Evolutionary conservation across 2,797 vertebrate genomes (phyloP).

Genomic region (Brotula barbata): DNA sequence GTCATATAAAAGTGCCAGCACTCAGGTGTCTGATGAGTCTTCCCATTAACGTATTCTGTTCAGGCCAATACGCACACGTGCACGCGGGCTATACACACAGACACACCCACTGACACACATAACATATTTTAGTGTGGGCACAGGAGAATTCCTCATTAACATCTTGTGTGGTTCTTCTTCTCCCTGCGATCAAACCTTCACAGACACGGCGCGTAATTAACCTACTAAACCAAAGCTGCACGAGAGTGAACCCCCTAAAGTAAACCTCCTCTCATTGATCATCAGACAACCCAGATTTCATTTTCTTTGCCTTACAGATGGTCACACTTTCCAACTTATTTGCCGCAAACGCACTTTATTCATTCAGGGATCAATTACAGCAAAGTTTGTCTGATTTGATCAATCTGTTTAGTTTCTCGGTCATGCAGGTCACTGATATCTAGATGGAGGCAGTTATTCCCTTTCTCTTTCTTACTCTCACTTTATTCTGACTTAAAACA

Average conservation of each 20-base stretch:
- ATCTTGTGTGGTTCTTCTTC: conserved; percentile 28
- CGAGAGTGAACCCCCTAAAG: conserved; percentile 20
- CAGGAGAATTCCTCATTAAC: conserved; percentile 54
- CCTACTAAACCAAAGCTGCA: conserved; percentile 41
- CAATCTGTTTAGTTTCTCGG: too few relatives aligned
- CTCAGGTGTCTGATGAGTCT: conserved; percentile 62
- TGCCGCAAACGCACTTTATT: too few relatives aligned
- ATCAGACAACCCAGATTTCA: conserved; percentile 9
- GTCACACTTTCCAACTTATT: neutral
- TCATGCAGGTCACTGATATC: too few relatives aligned
- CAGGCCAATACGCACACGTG: conserved; percentile 52
- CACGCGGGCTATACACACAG: neutral
- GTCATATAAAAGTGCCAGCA: conserved; percentile 39
- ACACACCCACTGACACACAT: conserved; percentile 43
- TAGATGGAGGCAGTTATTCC: too few relatives aligned
- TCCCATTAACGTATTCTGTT: conserved; percentile 52
- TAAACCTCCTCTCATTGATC: conserved; percentile 3
- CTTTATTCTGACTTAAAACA: too few relatives aligned
- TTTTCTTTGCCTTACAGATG: neutral
- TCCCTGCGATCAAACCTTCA: conserved; percentile 18
- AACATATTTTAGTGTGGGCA: conserved; percentile 46
- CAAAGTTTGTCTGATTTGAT: too few relatives aligned
- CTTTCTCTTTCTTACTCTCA: too few relatives aligned
- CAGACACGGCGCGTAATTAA: conserved; percentile 36
- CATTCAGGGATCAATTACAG: too few relatives aligned